phyloP scores from a whole-genome alignment of 2,797 vertebrate species.

The Acrossocheilus wenchowensis region DNA sequence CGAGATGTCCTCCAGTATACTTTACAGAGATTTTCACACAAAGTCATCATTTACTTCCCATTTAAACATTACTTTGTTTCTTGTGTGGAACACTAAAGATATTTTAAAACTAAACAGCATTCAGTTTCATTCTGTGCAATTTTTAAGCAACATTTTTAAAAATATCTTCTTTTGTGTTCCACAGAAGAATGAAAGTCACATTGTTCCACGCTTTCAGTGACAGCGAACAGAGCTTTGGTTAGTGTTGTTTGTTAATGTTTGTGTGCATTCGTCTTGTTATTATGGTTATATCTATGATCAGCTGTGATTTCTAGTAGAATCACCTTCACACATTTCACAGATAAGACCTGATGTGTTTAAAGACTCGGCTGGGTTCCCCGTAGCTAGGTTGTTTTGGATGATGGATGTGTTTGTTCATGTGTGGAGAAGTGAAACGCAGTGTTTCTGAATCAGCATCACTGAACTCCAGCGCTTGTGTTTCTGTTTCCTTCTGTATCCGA shows the following conservation, averaged over 20 bases:
- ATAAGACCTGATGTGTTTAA: neutral
- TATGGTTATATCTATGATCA: neutral
- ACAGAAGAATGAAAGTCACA: too few relatives aligned
- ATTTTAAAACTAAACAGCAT: neutral
- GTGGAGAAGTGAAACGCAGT: neutral
- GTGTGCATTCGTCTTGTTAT: slow-evolving; percentile 5
- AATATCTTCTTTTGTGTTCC: too few relatives aligned
- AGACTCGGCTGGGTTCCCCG: neutral
- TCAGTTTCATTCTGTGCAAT: too few relatives aligned
- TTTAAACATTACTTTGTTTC: too few relatives aligned
- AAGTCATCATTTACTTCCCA: too few relatives aligned
- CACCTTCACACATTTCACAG: neutral
- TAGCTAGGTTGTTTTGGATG: neutral
- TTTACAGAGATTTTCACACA: too few relatives aligned
- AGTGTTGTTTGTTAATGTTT: neutral
- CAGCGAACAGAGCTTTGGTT: too few relatives aligned
- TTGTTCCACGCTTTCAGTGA: too few relatives aligned
- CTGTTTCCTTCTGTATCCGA: neutral
- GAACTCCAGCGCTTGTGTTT: neutral
- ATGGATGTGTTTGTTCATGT: neutral
- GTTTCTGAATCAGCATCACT: neutral
- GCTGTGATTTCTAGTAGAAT: neutral
- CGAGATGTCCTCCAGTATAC: too few relatives aligned
- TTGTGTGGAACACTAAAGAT: neutral
- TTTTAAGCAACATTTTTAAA: too few relatives aligned